phyloP scores from a whole-genome alignment of 2,797 vertebrate species.

The Thaleichthys pacificus region DNA sequence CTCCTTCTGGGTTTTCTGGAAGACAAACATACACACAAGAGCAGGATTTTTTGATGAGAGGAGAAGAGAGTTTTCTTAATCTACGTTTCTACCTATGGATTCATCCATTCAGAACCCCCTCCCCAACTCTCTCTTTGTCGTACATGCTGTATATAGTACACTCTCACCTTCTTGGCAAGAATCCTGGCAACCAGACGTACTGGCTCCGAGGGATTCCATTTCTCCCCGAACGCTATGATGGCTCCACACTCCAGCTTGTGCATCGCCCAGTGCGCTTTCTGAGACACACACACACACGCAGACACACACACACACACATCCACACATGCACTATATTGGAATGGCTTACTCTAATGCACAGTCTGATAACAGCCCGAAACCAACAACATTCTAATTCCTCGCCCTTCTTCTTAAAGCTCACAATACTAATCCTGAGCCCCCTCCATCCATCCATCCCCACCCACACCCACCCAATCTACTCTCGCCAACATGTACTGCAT shows the following conservation, averaged over 20 bases:
- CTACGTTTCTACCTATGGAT: too few species aligned
- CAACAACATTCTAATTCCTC: not conserved
- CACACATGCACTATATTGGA: too few species aligned
- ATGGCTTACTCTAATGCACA: too few species aligned
- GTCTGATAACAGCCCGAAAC: not conserved
- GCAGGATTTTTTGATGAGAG: too few species aligned
- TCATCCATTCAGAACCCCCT: too few species aligned
- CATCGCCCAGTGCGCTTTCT: slow-evolving; percentile 94
- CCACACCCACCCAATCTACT: not conserved
- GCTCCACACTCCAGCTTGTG: slow-evolving; percentile 94
- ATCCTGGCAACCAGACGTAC: slow-evolving; percentile 89
- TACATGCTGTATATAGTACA: not conserved
- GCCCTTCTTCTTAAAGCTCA: too few species aligned
- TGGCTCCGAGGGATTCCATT: slow-evolving; percentile 90
- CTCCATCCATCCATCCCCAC: not conserved
- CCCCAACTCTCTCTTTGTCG: not conserved
- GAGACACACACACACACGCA: slow-evolving; percentile 33
- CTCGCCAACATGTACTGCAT: not conserved
- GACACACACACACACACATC: slow-evolving; percentile 20
- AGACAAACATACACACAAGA: not conserved
- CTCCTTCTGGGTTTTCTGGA: slow-evolving; percentile 71
- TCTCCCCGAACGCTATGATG: slow-evolving; percentile 86
- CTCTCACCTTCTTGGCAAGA: slow-evolving; percentile 86
- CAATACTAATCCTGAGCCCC: too few species aligned
- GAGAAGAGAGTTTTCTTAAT: too few species aligned